A percentile compares a stretch with the other conserved stretches of the same genome.
phyloP scores from a whole-genome alignment of 2,797 vertebrate genomes.

The Setipinna tenuifilis region DNA sequence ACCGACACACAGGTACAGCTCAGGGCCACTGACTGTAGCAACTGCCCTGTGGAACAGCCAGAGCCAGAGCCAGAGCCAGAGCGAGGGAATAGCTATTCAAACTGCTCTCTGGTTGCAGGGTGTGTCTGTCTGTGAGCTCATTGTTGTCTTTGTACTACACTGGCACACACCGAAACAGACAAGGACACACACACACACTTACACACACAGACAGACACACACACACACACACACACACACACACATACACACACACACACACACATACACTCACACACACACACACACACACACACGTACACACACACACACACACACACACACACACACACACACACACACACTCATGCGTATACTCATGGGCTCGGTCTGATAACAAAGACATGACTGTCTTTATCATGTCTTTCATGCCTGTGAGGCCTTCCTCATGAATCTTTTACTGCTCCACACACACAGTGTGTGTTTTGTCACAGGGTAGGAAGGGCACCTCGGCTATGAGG shows the following conservation, averaged over 20 bases:
- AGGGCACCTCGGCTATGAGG: too few species aligned
- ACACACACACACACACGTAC: not conserved
- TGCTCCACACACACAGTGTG: not conserved
- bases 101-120: not conserved
- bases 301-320: conserved; percentile 16
- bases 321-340: conserved; percentile 21
- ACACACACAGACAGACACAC: conserved; percentile 15
- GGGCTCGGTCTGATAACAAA: not conserved
- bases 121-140: conserved; percentile 2
- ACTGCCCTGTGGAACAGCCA: too few species aligned
- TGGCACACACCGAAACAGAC: too few species aligned
- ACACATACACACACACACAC: conserved; percentile 11
- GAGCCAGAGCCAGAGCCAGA: too few species aligned
- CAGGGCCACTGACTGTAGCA: too few species aligned
- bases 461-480: too few species aligned
- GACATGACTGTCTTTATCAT: not conserved
- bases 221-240: conserved; percentile 12
- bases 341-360: not conserved
- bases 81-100: not conserved
- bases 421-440: not conserved
- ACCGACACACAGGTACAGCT: too few species aligned
- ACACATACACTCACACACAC: not conserved
- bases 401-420: not conserved
- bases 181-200: not conserved
- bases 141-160: not conserved